Base-by-base conservation (phyloP, 2,888 invertebrate genomes). In the Peribatodes rhomboidaria region DNA sequence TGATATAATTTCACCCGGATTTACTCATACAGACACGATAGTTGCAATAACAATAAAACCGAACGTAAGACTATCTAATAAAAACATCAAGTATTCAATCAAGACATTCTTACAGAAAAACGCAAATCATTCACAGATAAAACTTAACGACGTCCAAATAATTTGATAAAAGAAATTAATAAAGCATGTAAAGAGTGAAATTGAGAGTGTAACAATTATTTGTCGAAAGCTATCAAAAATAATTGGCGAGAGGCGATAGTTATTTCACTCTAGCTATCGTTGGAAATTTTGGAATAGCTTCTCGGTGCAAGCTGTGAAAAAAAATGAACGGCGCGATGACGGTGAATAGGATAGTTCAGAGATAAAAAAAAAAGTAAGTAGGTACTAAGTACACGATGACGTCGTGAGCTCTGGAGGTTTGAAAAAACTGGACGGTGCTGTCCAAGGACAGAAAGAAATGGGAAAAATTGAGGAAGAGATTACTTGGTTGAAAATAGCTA, bases 161-260 rank as follows among this genome's bases (percentile, higher is more conserved):
- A 77, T 77, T 75, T 74, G 69, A 72, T 68, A 77, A 77, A 78
- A 76, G 68, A 79, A 78, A 80, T 76, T 77, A 79, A 73, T 76
- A 76, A 76, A 70, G 67, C 60, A 62, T 61, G 55, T 50, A 33
- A 56, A 61, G 64, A 65, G 55, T 67, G 61, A 65, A 65, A 68
- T 69, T 68, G 68, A 68, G 70, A 72, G 67, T 68, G 70, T 59
- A 61, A 65, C 65, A 65, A 61, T 71, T 65, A 67, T 65, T 55
- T 61, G 52, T 41, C 46, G 65, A 65, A 65, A 65, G 60, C 57
- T 60, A 65, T 61, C 60, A 56, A 46, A 60, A 46, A 65, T 65
- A 65, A 65, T 65, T 65, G 65, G 60, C 65, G 65, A 65, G 60
- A 57, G 65, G 60, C 50, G 64, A 55, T 59, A 60, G 65, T 52